Evolutionary conservation across 2,888 invertebrate genomes (phyloP).

Genomic region (Notodonta ziczac): DNA sequence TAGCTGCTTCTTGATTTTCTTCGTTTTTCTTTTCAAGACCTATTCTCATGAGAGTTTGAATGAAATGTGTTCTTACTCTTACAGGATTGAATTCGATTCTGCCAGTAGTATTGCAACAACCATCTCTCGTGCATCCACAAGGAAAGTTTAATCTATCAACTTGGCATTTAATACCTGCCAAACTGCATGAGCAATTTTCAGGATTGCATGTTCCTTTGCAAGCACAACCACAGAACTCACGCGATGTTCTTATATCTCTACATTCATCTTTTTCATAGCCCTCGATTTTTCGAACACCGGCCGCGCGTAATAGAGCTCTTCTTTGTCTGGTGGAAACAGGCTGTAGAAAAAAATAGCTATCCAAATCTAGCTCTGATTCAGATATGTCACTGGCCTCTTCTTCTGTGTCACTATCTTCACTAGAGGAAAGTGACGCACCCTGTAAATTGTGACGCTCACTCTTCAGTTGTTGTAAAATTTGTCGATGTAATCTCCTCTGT

Average conservation of each 20-base stretch:
- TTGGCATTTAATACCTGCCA: slow-evolving; percentile 98
- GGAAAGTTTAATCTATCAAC: slow-evolving; percentile 98
- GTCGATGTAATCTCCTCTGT: slow-evolving; percentile 93
- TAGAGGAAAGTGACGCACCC: slow-evolving; percentile 87
- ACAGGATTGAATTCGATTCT: slow-evolving; percentile 98
- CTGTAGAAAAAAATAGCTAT: slow-evolving; percentile 95
- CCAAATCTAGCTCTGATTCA: slow-evolving; percentile 93
- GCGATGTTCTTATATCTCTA: slow-evolving; percentile 94
- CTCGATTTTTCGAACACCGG: slow-evolving; percentile 97
- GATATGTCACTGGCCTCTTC: slow-evolving; percentile 92
- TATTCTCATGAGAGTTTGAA: slow-evolving; percentile 97
- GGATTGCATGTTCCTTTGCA: slow-evolving; percentile 98
- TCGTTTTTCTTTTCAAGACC: slow-evolving; percentile 94
- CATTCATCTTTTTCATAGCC: slow-evolving; percentile 97
- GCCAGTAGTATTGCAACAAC: slow-evolving; percentile 96
- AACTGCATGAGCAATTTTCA: slow-evolving; percentile 96
- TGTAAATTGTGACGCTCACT: slow-evolving; percentile 86
- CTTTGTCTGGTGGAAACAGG: slow-evolving; percentile 97
- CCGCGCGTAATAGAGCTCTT: slow-evolving; percentile 93
- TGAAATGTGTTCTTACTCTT: slow-evolving; percentile 97
- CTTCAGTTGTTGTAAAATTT: slow-evolving; percentile 89
- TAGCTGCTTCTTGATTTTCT: slow-evolving; percentile 76
- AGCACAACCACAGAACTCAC: slow-evolving; percentile 97
- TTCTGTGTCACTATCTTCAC: slow-evolving; percentile 93
- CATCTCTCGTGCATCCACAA: slow-evolving; percentile 97